Conservation (phyloP, 2,888 invertebrate genomes). For the Harpalus rubripes region DNA sequence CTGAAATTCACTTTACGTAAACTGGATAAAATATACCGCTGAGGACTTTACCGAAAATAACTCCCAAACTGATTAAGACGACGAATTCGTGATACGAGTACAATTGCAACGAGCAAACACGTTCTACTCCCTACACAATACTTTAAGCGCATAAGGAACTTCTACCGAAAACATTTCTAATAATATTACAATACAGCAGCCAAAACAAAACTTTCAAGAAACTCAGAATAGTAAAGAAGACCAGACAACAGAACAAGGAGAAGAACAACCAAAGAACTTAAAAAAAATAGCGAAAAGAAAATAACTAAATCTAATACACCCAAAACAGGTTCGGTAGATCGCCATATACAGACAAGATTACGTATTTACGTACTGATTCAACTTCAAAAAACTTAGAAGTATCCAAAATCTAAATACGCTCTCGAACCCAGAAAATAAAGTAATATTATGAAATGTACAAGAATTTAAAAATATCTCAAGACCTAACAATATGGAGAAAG, state of each 20-base stretch:
- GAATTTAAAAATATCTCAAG: conserved; percentile 11
- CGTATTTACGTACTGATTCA: neutral
- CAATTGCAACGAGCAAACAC: neutral
- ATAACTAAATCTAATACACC: neutral
- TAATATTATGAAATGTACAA: conserved; percentile 30
- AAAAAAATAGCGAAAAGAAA: neutral
- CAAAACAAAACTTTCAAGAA: neutral
- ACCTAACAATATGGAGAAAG: neutral
- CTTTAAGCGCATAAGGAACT: neutral
- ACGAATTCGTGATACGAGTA: neutral
- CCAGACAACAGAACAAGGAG: neutral
- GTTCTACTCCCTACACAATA: neutral
- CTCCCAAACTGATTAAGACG: neutral
- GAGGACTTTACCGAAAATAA: neutral
- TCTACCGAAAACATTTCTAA: neutral
- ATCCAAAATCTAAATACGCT: neutral
- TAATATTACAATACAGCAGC: neutral
- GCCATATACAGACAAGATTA: neutral
- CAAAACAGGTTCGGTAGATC: neutral
- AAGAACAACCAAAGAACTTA: neutral
- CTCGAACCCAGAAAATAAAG: neutral
- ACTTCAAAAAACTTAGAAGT: neutral
- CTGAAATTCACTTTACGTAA: neutral
- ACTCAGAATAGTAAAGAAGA: neutral
- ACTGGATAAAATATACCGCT: neutral